Evolutionary conservation across 2,113 vertebrate genomes (phyloP), one percentile per base, ranked within the genome.

Genomic region (Miniopterus natalensis): DNA sequence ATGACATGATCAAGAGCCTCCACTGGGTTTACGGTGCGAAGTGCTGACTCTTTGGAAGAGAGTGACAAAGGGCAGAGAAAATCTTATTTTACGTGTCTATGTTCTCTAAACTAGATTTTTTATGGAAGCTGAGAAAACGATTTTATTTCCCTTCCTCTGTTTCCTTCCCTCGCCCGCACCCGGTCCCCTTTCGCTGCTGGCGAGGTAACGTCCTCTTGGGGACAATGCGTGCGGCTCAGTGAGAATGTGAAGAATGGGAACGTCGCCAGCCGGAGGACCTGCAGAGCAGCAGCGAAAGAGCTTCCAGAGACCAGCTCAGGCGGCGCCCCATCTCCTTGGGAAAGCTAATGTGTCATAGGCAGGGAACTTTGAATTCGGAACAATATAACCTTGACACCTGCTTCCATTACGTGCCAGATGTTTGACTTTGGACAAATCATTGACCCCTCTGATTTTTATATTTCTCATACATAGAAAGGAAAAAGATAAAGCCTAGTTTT

Each of bases 251-350:
- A 57, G 13, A 9, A n/a, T 59, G 42, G 75, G 45, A 92, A 74
- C 91, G 53, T 59, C 47, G 59, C 47, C 31, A 84, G 12, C 27
- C 40, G 45, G 61, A 59, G 27, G 12, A 45, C 31, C 2, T 25
- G 63, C 90, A 66, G 81, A 42, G 51, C 70, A 57, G 40, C 31
- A 61, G 2, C 87, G 17, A 73, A 59, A 66, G 20, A 68, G 17
- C 8, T 65, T 88, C 95, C 74, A 96, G 29, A 90, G n/a, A 92
- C 40, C 57, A 61, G n/a, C 23, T 74, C 92, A 47, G 84, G 8
- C 5, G 55, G 68, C 5, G 57, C 18, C 45, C 5, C 11, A 40
- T 49, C 87, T 63, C 55, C 9, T 88, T 90, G 40, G 59, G 11
- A 94, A 63, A 49, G 1, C n/a, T 88, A 42, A 29, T 55, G 14